Evolutionary conservation across 2,888 invertebrate species (phyloP), one percentile per base, ranked within the genome.

Genomic region (Tinea semifulvella): DNA sequence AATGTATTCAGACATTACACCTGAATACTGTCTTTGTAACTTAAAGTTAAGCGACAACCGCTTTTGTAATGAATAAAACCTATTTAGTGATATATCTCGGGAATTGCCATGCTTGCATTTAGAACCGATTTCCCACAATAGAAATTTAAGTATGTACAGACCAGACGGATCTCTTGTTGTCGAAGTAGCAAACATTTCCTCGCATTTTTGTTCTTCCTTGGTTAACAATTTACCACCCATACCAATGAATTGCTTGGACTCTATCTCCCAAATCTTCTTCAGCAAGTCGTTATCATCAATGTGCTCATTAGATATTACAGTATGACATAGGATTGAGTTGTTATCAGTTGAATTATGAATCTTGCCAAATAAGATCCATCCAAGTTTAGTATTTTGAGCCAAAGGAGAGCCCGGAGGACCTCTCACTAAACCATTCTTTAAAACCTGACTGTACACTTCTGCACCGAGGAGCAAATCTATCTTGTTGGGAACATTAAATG

Each of bases 1-100:
- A n/a, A 51, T 3, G 25, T 55, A 53, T 14, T 54, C 54, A 3
- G 47, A 17, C 1, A 54, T 48, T 3, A 52, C 51, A n/a, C 46
- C 44, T 8, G 43, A 19, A 39, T 55, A 55, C 11, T 51, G 43
- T 2, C 18, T 17, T 26, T 51, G 50, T 4, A 52, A 16, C 6
- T 49, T 28, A 18, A 43, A n/a, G 19, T 49, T 43, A 31, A 44
- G 51, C 3, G 11, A 6, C 6, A 52, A 46, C 25, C 43, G 43
- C 27, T 8, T 46, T 45, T 52, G 51, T 36, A 52, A 35, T 13
- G 17, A 14, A 1, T 18, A 5, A 14, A 51, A 47, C 44, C 49
- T 36, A 43, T 22, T 44, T 19, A 27, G 4, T 6, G 50, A 46
- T 11, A 49, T 48, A 1, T 46, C 35, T 26, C 39, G 42, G 8